Percentiles rank a stretch among this genome's conserved stretches.
phyloP scores from a whole-genome alignment of 2,113 vertebrate genomes.

The Perccottus glenii region DNA sequence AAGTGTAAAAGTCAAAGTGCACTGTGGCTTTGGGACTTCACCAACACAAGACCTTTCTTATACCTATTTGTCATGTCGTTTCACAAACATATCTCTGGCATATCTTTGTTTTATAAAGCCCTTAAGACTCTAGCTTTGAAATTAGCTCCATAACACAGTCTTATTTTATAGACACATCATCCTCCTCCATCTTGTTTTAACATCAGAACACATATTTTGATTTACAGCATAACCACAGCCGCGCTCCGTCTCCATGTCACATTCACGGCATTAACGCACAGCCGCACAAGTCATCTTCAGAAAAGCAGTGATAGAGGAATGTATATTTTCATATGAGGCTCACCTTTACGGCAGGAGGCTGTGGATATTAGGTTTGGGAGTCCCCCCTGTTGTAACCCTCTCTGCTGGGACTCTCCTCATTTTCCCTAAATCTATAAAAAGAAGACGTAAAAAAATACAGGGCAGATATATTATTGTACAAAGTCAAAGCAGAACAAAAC shows the following conservation, averaged over 20 bases:
- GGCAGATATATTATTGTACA: conserved; percentile 8
- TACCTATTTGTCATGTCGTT: too few relatives aligned
- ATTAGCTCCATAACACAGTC: conserved; percentile 11
- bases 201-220: not conserved
- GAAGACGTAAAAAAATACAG: not conserved
- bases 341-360: conserved; percentile 51
- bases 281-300: conserved; percentile 44
- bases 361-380: conserved; percentile 74
- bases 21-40: too few relatives aligned
- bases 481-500: not conserved
- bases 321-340: conserved; percentile 44
- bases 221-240: conserved; percentile 32
- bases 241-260: conserved; percentile 33
- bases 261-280: conserved; percentile 30
- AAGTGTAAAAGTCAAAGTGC: too few relatives aligned
- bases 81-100: too few relatives aligned
- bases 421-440: conserved; percentile 35
- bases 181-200: not conserved
- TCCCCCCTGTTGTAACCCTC: conserved; percentile 63
- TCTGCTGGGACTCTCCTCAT: conserved; percentile 56
- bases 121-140: conserved; percentile 4
- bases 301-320: conserved; percentile 53
- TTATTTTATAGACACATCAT: not conserved
- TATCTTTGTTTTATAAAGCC: too few relatives aligned
- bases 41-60: too few relatives aligned